A percentile compares a stretch with the other conserved stretches of the same genome.
Evolutionary conservation across 2,888 invertebrate species (phyloP).

Genomic region (Andrena bicolor): DNA sequence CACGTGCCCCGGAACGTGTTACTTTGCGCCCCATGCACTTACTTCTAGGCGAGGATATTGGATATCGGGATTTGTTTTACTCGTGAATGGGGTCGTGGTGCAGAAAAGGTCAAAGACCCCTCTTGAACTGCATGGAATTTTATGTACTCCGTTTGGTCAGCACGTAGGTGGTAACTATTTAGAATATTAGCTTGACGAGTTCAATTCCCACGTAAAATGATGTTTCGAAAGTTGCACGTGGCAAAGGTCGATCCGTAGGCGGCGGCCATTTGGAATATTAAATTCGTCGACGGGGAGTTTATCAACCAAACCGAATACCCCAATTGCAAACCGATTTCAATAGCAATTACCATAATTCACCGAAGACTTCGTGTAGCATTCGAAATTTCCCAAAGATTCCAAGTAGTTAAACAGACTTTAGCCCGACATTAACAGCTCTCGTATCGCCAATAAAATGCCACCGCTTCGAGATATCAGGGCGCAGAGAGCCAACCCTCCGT

Average conservation of each 20-base stretch:
- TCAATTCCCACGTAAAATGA: not conserved
- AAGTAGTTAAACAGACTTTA: not conserved
- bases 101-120: too few relatives aligned
- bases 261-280: constrained; percentile 5
- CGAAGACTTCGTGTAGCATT: too few relatives aligned
- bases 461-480: not conserved
- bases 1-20: too few relatives aligned
- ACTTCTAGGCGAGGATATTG: too few relatives aligned
- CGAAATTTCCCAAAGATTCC: not conserved
- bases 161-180: not conserved
- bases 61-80: too few relatives aligned
- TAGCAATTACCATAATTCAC: too few relatives aligned
- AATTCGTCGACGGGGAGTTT: not conserved
- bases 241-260: constrained; percentile 2
- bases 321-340: too few relatives aligned
- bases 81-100: too few relatives aligned
- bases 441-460: not conserved
- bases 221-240: not conserved
- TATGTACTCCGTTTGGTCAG: too few relatives aligned
- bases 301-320: too few relatives aligned
- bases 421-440: not conserved
- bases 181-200: not conserved
- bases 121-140: too few relatives aligned
- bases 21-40: too few relatives aligned
- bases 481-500: not conserved